Percentiles rank a stretch among this genome's conserved stretches.
These are phyloP conservation scores for Bombyx mandarina DNA, from an alignment of 1,140 invertebrate genomes.

Conservation along the genomic window DNA sequence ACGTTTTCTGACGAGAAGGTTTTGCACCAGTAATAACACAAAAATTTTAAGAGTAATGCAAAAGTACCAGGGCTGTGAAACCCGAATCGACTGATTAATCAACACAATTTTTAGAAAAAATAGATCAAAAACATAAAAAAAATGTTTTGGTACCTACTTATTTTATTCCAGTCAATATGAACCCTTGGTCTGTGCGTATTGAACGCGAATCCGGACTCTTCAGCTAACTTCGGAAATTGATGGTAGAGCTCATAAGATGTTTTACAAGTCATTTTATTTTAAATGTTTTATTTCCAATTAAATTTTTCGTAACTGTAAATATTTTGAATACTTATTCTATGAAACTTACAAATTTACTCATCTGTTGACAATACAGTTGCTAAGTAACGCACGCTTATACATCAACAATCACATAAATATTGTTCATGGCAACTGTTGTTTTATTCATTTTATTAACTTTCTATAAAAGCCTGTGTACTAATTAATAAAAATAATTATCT, in stretches of 20 bases:
- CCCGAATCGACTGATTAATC: too few species aligned
- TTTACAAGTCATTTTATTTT: slow-evolving; percentile 61
- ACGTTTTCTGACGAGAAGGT: too few species aligned
- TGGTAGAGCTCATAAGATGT: slow-evolving; percentile 74
- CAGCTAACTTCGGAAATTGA: slow-evolving; percentile 78
- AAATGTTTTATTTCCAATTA: background rate
- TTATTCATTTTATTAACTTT: too few species aligned
- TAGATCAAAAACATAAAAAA: too few species aligned
- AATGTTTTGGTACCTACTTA: slow-evolving; percentile 66
- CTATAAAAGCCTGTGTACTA: too few species aligned
- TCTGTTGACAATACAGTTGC: background rate
- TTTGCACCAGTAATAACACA: too few species aligned
- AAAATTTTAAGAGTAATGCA: too few species aligned
- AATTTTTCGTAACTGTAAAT: background rate
- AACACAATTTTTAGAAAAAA: too few species aligned
- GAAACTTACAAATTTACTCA: background rate
- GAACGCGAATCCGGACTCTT: slow-evolving; percentile 78
- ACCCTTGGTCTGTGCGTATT: slow-evolving; percentile 72
- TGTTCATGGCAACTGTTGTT: too few species aligned
- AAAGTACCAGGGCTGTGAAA: too few species aligned
- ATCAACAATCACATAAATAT: too few species aligned
- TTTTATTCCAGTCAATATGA: slow-evolving; percentile 76
- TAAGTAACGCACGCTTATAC: background rate
- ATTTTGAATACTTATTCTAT: background rate
- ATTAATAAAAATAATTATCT: too few species aligned